Conservation (phyloP, 64 coral and sea anemone species). For the Montipora sp. region DNA sequence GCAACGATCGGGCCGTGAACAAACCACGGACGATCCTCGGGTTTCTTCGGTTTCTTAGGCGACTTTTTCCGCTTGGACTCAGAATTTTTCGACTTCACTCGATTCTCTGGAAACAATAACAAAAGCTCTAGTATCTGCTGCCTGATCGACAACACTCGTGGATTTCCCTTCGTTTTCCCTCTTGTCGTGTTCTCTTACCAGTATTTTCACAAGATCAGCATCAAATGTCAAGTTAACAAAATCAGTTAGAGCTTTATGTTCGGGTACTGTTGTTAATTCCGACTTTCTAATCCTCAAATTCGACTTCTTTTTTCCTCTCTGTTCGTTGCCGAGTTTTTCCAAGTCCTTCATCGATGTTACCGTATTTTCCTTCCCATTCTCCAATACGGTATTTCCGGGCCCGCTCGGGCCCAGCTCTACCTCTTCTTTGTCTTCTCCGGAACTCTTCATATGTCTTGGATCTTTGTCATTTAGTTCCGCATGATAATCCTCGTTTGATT, state of each 20-base stretch:
- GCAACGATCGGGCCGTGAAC: neutral
- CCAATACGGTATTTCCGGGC: neutral
- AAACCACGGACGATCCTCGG: neutral
- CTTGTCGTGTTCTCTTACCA: neutral
- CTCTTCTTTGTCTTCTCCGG: neutral
- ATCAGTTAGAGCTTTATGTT: neutral
- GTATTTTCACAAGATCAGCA: neutral
- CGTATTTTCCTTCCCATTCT: neutral
- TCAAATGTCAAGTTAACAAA: slow-evolving; percentile 15
- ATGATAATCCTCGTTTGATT: neutral
- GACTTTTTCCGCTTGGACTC: neutral
- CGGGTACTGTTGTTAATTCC: neutral
- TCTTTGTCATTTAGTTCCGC: neutral
- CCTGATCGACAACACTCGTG: neutral
- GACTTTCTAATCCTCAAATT: neutral
- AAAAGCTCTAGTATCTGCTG: neutral
- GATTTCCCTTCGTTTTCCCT: neutral
- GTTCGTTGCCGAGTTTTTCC: neutral
- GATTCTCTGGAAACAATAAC: slow-evolving; percentile 23
- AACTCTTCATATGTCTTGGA: neutral
- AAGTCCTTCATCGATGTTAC: neutral
- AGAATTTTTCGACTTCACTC: neutral
- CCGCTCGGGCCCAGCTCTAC: neutral
- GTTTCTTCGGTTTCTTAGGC: neutral
- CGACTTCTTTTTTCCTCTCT: neutral